phyloP scores from a whole-genome alignment of 2,113 vertebrate species.

The Psammodynastes pulverulentus region DNA sequence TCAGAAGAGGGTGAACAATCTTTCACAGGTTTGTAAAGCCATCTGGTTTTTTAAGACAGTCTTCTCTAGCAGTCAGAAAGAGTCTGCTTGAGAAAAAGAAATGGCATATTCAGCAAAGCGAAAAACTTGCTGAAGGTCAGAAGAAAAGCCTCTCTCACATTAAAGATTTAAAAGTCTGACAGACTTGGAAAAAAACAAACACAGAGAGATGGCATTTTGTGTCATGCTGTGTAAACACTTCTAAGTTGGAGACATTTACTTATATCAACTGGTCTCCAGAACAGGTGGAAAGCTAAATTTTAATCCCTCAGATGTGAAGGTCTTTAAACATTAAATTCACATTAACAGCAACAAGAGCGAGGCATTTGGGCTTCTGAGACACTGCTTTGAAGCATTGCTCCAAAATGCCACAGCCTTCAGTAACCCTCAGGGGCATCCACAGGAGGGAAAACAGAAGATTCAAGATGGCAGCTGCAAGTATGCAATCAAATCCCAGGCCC shows the following conservation, averaged over 20 bases:
- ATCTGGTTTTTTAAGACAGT: constrained; percentile 9
- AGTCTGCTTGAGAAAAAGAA: constrained; percentile 28
- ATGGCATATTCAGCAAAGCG: neutral
- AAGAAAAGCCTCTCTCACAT: constrained; percentile 36
- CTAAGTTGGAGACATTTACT: constrained; percentile 27
- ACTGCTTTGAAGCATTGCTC: neutral
- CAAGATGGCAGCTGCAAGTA: neutral
- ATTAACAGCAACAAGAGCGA: neutral
- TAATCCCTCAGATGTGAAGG: constrained; percentile 21
- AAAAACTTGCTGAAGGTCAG: constrained; percentile 21
- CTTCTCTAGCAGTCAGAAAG: constrained; percentile 8
- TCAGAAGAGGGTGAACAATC: neutral
- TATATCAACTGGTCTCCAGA: neutral
- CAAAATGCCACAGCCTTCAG: neutral
- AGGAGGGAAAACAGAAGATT: neutral
- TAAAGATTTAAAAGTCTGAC: constrained; percentile 48
- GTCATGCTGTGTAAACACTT: constrained; percentile 39
- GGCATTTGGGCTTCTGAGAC: neutral
- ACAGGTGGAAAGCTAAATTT: constrained; percentile 11
- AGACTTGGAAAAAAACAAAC: constrained; percentile 42
- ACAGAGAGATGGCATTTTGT: constrained; percentile 43
- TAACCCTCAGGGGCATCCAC: neutral
- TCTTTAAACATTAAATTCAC: neutral
- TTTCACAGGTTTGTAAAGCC: neutral
- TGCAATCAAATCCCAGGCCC: neutral